phyloP scores from a whole-genome alignment of 2,888 invertebrate species.

The Melanchra persicariae region DNA sequence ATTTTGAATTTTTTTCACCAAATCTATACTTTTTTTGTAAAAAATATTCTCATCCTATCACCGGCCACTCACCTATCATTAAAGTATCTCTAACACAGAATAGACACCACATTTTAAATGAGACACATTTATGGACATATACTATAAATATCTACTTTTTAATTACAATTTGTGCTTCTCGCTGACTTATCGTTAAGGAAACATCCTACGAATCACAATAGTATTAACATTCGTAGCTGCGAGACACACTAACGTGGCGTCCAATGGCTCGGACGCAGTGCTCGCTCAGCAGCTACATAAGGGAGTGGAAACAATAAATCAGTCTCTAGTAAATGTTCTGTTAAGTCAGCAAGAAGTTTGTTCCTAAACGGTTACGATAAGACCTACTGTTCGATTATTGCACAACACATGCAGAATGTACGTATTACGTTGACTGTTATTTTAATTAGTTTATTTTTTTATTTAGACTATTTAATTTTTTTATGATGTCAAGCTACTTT shows the following conservation, averaged over 20 bases:
- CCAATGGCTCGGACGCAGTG: conserved; percentile 20
- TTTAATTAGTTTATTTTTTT: conserved; percentile 61
- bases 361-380: conserved; percentile 80
- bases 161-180: conserved; percentile 83
- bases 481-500: conserved; percentile 69
- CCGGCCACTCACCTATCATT: conserved; percentile 86
- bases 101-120: conserved; percentile 91
- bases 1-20: conserved; percentile 71
- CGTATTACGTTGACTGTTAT: conserved; percentile 83
- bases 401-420: conserved; percentile 89
- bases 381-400: conserved; percentile 86
- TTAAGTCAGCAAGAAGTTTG: conserved; percentile 85
- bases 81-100: conserved; percentile 88
- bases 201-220: conserved; percentile 68
- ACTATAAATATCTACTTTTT: conserved; percentile 85
- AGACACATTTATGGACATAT: conserved; percentile 90
- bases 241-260: conserved; percentile 10
- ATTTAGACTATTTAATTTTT: conserved; percentile 72
- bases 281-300: conserved; percentile 41
- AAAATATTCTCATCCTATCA: conserved; percentile 88
- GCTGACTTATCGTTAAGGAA: conserved; percentile 81
- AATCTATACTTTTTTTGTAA: conserved; percentile 81
- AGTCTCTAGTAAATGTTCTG: conserved; percentile 80
- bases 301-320: conserved; percentile 72
- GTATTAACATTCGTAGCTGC: conserved; percentile 64